A percentile compares a stretch with the other conserved stretches of the same genome.
These are phyloP conservation scores for Cnemophilus loriae DNA, from an alignment of 2,113 vertebrate genomes.

Conservation along the genomic window DNA sequence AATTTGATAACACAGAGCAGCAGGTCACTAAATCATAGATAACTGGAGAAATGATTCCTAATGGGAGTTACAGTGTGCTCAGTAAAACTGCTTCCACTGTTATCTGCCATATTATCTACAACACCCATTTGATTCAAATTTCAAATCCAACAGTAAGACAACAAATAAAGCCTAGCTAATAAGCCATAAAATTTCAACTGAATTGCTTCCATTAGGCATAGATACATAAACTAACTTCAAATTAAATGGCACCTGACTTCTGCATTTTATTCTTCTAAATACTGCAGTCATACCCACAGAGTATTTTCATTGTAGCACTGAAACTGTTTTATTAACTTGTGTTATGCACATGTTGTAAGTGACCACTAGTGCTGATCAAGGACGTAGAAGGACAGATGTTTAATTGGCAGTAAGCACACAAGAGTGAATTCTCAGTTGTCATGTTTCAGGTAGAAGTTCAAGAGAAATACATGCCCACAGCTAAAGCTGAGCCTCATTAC, in stretches of 20 bases:
- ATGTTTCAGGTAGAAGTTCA: conserved; percentile 19
- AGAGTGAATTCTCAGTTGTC: conserved; percentile 5
- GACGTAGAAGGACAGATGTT: conserved; percentile 25
- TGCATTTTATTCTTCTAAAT: neutral
- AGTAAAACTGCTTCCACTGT: neutral
- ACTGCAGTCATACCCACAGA: neutral
- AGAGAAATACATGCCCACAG: neutral
- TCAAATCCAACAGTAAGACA: neutral
- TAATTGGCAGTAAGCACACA: neutral
- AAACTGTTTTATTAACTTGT: neutral
- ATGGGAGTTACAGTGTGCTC: neutral
- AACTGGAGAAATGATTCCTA: neutral
- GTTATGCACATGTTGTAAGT: neutral
- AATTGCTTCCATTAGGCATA: neutral
- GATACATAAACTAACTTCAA: neutral
- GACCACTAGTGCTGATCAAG: neutral
- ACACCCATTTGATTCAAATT: neutral
- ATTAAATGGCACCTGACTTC: neutral
- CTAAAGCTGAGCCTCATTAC: neutral
- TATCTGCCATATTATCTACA: neutral
- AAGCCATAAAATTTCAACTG: neutral
- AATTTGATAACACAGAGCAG: conserved; percentile 34
- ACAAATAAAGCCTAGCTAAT: neutral
- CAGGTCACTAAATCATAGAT: neutral
- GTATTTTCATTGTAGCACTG: neutral